Evolutionary conservation across 2,797 vertebrate genomes (phyloP).

Genomic region (Rousettus madagascariensis): DNA sequence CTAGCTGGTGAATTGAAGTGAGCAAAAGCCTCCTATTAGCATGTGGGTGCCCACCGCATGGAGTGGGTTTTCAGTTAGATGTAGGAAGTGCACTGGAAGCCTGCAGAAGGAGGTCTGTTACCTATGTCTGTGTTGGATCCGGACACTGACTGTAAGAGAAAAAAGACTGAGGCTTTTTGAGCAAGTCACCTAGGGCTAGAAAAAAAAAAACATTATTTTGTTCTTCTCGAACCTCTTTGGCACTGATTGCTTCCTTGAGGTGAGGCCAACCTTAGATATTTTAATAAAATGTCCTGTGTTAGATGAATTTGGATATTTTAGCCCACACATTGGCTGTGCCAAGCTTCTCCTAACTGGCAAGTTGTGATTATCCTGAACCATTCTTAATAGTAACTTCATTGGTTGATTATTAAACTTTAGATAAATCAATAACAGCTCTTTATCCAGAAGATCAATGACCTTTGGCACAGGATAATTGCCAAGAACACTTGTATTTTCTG

Average conservation of each 20-base stretch:
- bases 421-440: constrained; percentile 61
- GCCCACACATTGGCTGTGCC: constrained; percentile 26
- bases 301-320: neutral
- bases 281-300: constrained; percentile 51
- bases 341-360: constrained; percentile 42
- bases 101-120: neutral
- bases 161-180: neutral
- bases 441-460: constrained; percentile 48
- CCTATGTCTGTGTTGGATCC: neutral
- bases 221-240: neutral
- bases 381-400: constrained; percentile 48
- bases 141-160: neutral
- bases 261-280: constrained; percentile 7
- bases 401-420: constrained; percentile 55
- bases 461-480: constrained; percentile 30
- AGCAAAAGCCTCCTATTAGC: neutral
- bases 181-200: neutral
- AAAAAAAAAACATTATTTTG: neutral
- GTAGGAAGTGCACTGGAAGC: neutral
- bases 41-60: neutral
- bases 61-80: neutral
- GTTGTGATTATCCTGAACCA: constrained; percentile 37
- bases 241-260: constrained; percentile 20
- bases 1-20: neutral
- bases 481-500: constrained; percentile 54